These are phyloP conservation scores for Hycleus phaleratus DNA, from an alignment of 1,140 invertebrate species.

Conservation along the genomic window DNA sequence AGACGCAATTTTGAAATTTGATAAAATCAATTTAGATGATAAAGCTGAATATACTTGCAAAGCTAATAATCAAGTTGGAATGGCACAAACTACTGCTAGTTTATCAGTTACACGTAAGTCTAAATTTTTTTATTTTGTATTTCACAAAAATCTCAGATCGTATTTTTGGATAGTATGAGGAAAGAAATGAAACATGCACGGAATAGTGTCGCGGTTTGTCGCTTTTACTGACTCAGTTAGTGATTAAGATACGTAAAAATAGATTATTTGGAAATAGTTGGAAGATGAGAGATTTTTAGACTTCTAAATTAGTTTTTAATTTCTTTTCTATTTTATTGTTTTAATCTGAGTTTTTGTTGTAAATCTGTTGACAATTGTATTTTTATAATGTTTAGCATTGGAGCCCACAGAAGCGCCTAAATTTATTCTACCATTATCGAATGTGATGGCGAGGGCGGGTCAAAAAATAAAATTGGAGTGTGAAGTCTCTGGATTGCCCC, in stretches of 20 bases:
- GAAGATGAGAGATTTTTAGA: too few relatives aligned
- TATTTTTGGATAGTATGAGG: too few relatives aligned
- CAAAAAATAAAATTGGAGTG: constrained; percentile 63
- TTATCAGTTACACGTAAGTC: constrained; percentile 48
- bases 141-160: too few relatives aligned
- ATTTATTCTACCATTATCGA: constrained; percentile 49
- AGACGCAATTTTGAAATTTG: constrained; percentile 54
- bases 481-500: constrained; percentile 53
- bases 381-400: constrained; percentile 38
- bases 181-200: too few relatives aligned
- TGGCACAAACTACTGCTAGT: constrained; percentile 50
- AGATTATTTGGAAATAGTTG: too few relatives aligned
- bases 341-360: too few relatives aligned
- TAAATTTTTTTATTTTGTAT: background rate
- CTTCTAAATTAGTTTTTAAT: background rate
- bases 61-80: constrained; percentile 61
- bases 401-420: constrained; percentile 47
- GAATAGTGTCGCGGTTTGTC: too few relatives aligned
- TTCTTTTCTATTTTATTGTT: background rate
- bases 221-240: too few relatives aligned
- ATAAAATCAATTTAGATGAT: constrained; percentile 51
- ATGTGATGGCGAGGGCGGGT: constrained; percentile 55
- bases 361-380: too few relatives aligned
- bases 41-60: constrained; percentile 58
- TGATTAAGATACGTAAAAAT: too few relatives aligned